phyloP scores from a whole-genome alignment of 2,113 vertebrate genomes.

The Noturus placidus region DNA sequence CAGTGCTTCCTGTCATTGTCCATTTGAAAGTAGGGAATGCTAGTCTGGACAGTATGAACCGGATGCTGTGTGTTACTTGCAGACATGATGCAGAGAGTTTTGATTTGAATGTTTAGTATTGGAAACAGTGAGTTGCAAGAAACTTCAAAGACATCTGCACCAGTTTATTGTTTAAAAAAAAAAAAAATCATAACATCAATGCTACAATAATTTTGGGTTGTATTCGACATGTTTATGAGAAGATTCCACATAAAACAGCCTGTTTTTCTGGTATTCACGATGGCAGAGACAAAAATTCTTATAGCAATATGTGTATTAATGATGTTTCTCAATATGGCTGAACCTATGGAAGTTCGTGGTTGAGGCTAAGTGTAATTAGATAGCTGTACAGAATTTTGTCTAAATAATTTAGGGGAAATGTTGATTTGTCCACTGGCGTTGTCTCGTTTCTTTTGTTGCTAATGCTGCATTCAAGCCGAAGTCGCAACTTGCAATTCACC shows the following conservation, averaged over 20 bases:
- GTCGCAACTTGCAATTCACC: background rate
- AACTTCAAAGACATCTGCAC: background rate
- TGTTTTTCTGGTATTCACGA: background rate
- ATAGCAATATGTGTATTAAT: background rate
- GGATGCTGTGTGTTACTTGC: conserved; percentile 15
- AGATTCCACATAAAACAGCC: background rate
- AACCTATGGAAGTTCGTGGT: background rate
- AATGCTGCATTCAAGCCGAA: background rate
- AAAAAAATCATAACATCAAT: background rate
- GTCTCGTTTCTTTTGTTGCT: background rate
- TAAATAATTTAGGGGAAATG: background rate
- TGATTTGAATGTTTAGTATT: background rate
- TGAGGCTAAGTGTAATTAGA: background rate
- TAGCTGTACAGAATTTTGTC: background rate
- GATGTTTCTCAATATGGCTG: background rate
- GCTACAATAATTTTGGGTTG: background rate
- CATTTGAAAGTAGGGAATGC: conserved; percentile 16
- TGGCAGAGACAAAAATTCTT: background rate
- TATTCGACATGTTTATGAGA: background rate
- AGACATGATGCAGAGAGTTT: conserved; percentile 1
- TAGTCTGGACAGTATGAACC: conserved; percentile 14
- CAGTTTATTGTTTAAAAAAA: background rate
- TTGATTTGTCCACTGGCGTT: background rate
- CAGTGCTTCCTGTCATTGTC: conserved; percentile 38
- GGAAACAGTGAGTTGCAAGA: background rate